Evolutionary conservation across 2,888 invertebrate genomes (phyloP), one percentile per base, ranked within the genome.

Genomic region (Mesorhabditis spiculigera): DNA sequence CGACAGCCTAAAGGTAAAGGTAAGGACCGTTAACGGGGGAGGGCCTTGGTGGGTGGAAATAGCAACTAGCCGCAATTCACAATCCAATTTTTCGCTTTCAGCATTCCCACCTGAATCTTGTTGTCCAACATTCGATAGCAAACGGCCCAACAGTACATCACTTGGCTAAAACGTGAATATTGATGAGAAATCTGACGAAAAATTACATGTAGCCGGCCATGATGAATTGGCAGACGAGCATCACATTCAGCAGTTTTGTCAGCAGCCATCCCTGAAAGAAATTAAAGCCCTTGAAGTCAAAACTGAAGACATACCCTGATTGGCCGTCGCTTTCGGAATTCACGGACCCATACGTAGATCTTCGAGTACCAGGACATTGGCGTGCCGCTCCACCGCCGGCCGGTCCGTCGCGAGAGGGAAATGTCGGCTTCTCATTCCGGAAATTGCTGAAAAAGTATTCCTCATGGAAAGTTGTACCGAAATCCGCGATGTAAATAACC

Each of bases 281-380:
- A 50, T 50, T 50, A 3, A 10, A 50, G 28, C 28, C 28, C 28
- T 1, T 28, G 28, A 28, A 28, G 28, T 28, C 28, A 28, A 3
- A 28, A 28, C 28, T 50, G 8, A 50, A 50, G 58, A 50, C n/a
- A 13, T 50, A 50, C 58, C 58, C n/a, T 50, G 58, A 50, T 16
- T 13, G 71, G 73, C 62, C 76, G 69, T 45, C 67, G 68, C 16
- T 68, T 62, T 10, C 81, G 80, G 63, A 73, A 75, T 42, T 74
- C 71, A 6, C 82, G 73, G n/a, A 82, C 82, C 63, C 68, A 72
- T 42, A 70, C 72, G 75, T 82, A 82, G 67, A 82, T 80, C 43
- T 73, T 74, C 50, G 81, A 78, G 72, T 81, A 82, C 81, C 81
- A 82, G 65, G 81, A 82, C 82, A 82, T 82, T 50, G 62, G 43